Percentiles rank a stretch among this genome's conserved stretches.
Conservation (phyloP, 2,797 vertebrate species). For the Silurus lanzhouensis region DNA sequence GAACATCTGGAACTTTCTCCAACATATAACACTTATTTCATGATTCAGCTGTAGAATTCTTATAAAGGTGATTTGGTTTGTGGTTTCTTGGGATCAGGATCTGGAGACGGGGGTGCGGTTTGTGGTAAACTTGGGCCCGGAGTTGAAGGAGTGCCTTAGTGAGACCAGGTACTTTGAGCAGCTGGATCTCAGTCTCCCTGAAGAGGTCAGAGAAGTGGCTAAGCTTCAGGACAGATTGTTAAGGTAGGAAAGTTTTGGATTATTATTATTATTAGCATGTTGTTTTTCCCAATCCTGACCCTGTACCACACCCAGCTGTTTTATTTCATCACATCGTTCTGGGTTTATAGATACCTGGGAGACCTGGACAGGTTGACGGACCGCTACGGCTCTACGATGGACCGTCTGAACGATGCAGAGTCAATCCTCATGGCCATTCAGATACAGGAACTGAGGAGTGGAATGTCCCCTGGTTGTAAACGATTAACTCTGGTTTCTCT, state of each 20-base stretch:
- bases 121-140: slow-evolving; percentile 82
- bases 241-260: slow-evolving; percentile 63
- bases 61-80: neutral
- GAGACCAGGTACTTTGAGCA: slow-evolving; percentile 84
- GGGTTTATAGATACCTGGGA: slow-evolving; percentile 72
- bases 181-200: slow-evolving; percentile 78
- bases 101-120: slow-evolving; percentile 62
- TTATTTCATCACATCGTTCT: neutral
- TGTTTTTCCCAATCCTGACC: neutral
- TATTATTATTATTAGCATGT: neutral
- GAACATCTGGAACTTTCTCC: neutral
- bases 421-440: slow-evolving; percentile 74
- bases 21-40: neutral
- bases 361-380: slow-evolving; percentile 77
- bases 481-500: slow-evolving; percentile 87
- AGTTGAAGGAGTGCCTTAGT: slow-evolving; percentile 80
- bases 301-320: neutral
- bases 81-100: slow-evolving; percentile 46
- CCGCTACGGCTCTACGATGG: slow-evolving; percentile 75
- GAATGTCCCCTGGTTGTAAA: slow-evolving; percentile 79
- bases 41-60: no score
- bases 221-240: slow-evolving; percentile 83
- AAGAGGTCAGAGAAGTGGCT: slow-evolving; percentile 76
- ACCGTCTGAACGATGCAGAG: slow-evolving; percentile 79
- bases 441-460: slow-evolving; percentile 71